phyloP scores from a whole-genome alignment of 2,888 invertebrate species.

The Isoperla grammatica region DNA sequence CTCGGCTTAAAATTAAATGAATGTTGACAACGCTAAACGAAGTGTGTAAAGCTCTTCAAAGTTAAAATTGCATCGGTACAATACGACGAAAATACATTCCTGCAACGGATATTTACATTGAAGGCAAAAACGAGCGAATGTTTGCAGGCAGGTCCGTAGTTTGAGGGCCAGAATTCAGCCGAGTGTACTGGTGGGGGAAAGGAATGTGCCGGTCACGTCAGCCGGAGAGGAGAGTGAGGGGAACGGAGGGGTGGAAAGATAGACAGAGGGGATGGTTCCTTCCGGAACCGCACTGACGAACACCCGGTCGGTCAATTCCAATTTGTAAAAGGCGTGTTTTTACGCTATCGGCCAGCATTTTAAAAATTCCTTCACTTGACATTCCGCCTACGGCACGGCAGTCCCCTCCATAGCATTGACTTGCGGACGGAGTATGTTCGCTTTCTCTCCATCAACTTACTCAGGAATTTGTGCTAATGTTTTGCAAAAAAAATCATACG shows the following conservation, averaged over 20 bases:
- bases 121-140: background rate
- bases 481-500: too few species aligned
- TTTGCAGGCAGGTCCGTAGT: slow-evolving; percentile 6
- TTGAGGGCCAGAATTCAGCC: background rate
- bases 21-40: background rate
- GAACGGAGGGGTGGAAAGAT: background rate
- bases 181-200: background rate
- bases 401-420: too few species aligned
- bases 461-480: too few species aligned
- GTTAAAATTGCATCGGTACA: too few species aligned
- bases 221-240: background rate
- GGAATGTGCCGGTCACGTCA: slow-evolving; percentile 5
- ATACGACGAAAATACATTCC: too few species aligned
- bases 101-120: background rate
- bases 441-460: too few species aligned
- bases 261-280: slow-evolving; percentile 12
- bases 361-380: too few species aligned
- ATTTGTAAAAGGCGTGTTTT: too few species aligned
- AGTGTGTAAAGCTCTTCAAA: background rate
- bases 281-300: background rate
- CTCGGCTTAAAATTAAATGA: background rate
- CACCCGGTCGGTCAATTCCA: background rate
- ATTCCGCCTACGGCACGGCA: too few species aligned
- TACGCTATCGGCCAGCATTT: too few species aligned
- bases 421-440: too few species aligned